phyloP scores from a whole-genome alignment of 2,797 vertebrate genomes.

The Arrhamphus sclerolepis region DNA sequence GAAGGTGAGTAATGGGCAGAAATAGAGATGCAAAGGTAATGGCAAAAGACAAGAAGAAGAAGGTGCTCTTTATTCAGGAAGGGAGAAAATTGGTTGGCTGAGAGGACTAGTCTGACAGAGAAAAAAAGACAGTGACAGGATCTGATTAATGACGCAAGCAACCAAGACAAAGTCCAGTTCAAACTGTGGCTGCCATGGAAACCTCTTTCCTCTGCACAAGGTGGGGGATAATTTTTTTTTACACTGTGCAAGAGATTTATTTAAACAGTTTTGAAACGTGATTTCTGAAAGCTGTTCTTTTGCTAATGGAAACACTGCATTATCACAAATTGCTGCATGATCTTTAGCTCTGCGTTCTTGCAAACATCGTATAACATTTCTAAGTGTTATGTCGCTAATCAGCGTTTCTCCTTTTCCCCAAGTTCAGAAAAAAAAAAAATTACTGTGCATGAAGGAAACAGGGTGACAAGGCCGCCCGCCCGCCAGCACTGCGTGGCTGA shows the following conservation, averaged over 20 bases:
- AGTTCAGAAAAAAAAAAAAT: constrained; percentile 16
- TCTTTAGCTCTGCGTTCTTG: not conserved
- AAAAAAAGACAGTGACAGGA: constrained; percentile 17
- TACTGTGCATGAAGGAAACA: constrained; percentile 16
- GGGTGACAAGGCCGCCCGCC: constrained; percentile 14
- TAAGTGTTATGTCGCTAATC: constrained; percentile 14
- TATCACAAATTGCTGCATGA: not conserved
- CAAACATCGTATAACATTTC: not conserved
- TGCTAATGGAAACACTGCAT: no score
- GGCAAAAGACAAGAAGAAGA: constrained; percentile 11
- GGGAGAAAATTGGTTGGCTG: constrained; percentile 16
- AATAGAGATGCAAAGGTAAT: not conserved
- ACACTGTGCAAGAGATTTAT: not conserved
- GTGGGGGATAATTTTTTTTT: constrained; percentile 13
- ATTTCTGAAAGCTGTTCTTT: not conserved
- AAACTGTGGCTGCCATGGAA: constrained; percentile 58
- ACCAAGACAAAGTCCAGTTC: constrained; percentile 28
- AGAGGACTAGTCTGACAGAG: constrained; percentile 21
- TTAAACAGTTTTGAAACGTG: not conserved
- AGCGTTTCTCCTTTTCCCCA: not conserved
- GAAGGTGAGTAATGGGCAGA: constrained; percentile 13
- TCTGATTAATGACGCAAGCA: constrained; percentile 33
- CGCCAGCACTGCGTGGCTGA: constrained; percentile 1
- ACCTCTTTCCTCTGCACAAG: constrained; percentile 32
- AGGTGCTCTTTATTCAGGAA: not conserved